Evolutionary conservation across 2,888 invertebrate genomes (phyloP).

Genomic region (Cosmopolites sordidus): DNA sequence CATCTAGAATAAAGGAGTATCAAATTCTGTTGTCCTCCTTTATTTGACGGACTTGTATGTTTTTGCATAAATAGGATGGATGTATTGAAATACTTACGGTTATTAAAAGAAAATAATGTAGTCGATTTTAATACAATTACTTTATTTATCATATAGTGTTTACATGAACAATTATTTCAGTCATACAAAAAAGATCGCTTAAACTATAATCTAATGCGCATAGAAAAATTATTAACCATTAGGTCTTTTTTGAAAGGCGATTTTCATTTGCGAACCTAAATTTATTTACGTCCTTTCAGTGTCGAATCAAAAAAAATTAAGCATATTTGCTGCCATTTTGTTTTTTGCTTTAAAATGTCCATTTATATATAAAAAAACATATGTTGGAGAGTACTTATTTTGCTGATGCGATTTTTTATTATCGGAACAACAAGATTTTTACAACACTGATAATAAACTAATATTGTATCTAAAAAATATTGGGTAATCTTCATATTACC

Average conservation of each 20-base stretch:
- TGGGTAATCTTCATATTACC: slow-evolving; percentile 7
- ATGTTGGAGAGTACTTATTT: too few relatives aligned
- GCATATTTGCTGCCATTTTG: not conserved
- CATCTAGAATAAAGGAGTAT: too few relatives aligned
- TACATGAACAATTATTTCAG: slow-evolving; percentile 17
- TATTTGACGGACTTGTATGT: too few relatives aligned
- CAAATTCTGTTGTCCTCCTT: too few relatives aligned
- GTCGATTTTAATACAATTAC: slow-evolving; percentile 4
- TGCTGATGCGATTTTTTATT: too few relatives aligned
- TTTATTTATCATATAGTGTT: slow-evolving; percentile 13
- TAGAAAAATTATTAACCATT: slow-evolving; percentile 7
- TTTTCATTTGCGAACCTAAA: not conserved
- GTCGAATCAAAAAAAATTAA: not conserved
- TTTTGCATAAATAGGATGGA: too few relatives aligned
- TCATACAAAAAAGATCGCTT: slow-evolving; percentile 21
- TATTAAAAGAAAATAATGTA: too few relatives aligned
- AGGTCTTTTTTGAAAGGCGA: not conserved
- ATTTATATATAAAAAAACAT: too few relatives aligned
- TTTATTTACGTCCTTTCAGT: not conserved
- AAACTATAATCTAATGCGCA: slow-evolving; percentile 6
- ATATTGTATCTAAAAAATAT: slow-evolving; percentile 4
- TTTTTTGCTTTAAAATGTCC: too few relatives aligned
- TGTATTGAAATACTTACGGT: too few relatives aligned
- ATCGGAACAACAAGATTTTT: too few relatives aligned
- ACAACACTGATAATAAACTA: not conserved